A percentile compares a stretch with the other conserved stretches of the same genome.
These are phyloP conservation scores for Trimorus sp. DNA, from an alignment of 2,888 invertebrate species.

Conservation along the genomic window DNA sequence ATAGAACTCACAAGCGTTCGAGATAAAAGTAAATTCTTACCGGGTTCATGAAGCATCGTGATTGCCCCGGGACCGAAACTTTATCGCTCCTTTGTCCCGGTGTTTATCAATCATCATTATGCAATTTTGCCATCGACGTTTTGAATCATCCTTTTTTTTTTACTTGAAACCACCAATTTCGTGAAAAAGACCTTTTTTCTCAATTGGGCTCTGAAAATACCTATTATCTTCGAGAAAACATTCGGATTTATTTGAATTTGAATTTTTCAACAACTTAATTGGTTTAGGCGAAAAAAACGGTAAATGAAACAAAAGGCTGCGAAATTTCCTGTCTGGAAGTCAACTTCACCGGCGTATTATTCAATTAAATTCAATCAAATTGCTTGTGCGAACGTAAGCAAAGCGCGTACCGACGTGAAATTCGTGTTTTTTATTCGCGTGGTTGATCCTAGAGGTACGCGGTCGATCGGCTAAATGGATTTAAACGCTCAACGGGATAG, in stretches of 20 bases:
- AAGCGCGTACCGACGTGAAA: no score
- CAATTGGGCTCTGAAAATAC: not conserved
- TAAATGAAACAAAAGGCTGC: no score
- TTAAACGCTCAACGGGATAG: conserved; percentile 33
- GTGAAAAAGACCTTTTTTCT: no score
- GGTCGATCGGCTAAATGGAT: conserved; percentile 24
- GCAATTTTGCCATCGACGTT: not conserved
- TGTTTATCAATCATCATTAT: conserved; percentile 22
- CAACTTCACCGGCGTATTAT: no score
- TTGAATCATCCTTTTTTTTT: not conserved
- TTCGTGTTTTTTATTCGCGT: conserved; percentile 2
- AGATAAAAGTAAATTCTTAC: conserved; percentile 62
- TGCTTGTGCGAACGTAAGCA: no score
- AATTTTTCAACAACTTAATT: no score
- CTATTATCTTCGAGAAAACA: not conserved
- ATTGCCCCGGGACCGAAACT: conserved; percentile 43
- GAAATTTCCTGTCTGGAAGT: no score
- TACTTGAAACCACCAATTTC: not conserved
- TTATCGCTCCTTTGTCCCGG: conserved; percentile 36
- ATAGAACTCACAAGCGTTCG: conserved; percentile 63
- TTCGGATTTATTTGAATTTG: no score
- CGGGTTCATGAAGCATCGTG: conserved; percentile 55
- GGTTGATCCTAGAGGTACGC: no score
- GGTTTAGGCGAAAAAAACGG: no score
- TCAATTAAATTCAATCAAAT: no score